Evolutionary conservation across 30 jellyfish, hydroid and myxozoan genomes (phyloP).

Genomic region (Cassiopea andromeda): DNA sequence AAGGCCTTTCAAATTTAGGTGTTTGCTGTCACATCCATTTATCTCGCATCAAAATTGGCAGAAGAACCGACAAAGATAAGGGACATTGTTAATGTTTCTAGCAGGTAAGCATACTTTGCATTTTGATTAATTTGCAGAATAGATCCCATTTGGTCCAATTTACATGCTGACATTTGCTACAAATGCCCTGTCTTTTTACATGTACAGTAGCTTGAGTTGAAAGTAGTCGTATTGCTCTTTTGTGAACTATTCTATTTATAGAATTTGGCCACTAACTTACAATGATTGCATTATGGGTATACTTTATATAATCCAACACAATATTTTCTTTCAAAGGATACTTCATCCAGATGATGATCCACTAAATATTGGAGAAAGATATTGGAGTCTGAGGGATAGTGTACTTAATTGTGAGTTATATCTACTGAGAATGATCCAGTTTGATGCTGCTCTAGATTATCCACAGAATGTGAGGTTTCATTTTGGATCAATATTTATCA

Average conservation of each 20-base stretch:
- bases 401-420: slow-evolving; percentile 84
- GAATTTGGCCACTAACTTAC: not conserved
- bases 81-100: slow-evolving; percentile 89
- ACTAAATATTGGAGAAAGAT: slow-evolving; percentile 82
- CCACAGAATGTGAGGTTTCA: slow-evolving; percentile 77
- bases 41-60: slow-evolving; percentile 90
- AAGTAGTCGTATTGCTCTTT: no score
- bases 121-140: not conserved
- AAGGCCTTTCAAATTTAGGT: slow-evolving; percentile 41
- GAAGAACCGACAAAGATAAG: slow-evolving; percentile 97
- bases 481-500: not conserved
- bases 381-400: slow-evolving; percentile 97
- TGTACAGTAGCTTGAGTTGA: no score
- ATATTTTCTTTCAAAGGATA: slow-evolving; percentile 37
- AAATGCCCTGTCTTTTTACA: no score
- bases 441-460: slow-evolving; percentile 65
- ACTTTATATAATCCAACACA: not conserved
- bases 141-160: not conserved
- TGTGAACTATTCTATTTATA: no score
- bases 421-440: slow-evolving; percentile 70
- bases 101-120: slow-evolving; percentile 64
- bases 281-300: not conserved
- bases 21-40: slow-evolving; percentile 80
- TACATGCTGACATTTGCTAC: no score
- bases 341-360: slow-evolving; percentile 82